Evolutionary conservation across 2,888 invertebrate genomes (phyloP).

Genomic region (Spialia ferax): DNA sequence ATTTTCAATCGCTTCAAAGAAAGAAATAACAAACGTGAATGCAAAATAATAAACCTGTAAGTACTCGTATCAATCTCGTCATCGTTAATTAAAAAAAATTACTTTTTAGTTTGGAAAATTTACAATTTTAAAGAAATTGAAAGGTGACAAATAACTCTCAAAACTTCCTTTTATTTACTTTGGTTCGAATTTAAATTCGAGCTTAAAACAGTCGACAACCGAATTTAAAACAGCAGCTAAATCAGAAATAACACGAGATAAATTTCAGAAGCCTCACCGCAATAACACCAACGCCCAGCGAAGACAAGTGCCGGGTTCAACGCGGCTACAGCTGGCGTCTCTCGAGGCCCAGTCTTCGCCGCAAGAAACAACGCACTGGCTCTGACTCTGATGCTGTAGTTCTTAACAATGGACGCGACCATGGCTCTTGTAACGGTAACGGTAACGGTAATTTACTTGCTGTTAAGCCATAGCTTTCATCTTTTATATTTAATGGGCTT

Average conservation of each 20-base stretch:
- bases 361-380: constrained; percentile 87
- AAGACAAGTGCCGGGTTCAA: constrained; percentile 86
- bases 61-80: too few species aligned
- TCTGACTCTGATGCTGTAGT: constrained; percentile 88
- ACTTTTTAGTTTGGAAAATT: too few species aligned
- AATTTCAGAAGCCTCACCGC: constrained; percentile 68
- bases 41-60: too few species aligned
- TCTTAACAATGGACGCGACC: constrained; percentile 91
- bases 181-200: neutral
- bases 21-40: too few species aligned
- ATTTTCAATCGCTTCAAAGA: too few species aligned
- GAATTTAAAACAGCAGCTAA: neutral
- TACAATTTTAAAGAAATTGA: too few species aligned
- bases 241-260: neutral
- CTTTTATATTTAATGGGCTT: neutral
- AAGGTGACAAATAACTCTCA: too few species aligned
- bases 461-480: neutral
- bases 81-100: too few species aligned
- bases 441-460: constrained; percentile 17
- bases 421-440: constrained; percentile 91
- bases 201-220: too few species aligned
- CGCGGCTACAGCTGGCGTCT: constrained; percentile 92
- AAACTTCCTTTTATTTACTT: too few species aligned
- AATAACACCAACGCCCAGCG: constrained; percentile 61
- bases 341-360: constrained; percentile 90